Evolutionary conservation across 2,113 vertebrate species (phyloP).

Genomic region (Burhinus bistriatus): DNA sequence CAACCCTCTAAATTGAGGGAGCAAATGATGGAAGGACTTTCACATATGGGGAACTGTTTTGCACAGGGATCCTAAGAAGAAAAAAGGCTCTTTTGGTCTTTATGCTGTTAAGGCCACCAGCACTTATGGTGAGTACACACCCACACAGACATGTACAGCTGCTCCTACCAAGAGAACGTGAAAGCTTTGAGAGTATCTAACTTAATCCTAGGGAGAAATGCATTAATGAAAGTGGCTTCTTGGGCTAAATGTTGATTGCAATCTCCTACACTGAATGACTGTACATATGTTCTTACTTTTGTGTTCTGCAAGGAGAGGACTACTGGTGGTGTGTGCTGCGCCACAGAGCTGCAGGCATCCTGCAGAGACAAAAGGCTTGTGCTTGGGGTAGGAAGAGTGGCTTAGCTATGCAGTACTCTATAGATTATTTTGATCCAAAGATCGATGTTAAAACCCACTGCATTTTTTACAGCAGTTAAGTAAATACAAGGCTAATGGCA

Average conservation of each 20-base stretch:
- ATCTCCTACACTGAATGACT: not conserved
- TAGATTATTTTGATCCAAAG: not conserved
- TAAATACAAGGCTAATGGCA: constrained; percentile 52
- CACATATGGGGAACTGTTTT: not conserved
- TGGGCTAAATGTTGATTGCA: fast-evolving
- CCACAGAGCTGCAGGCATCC: not conserved
- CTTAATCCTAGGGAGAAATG: not conserved
- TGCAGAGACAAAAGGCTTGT: not conserved
- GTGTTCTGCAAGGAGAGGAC: not conserved
- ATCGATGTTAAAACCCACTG: not conserved
- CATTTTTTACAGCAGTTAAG: constrained; percentile 46
- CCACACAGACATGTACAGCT: not conserved
- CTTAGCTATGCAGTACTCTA: not conserved
- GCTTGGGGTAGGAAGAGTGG: not conserved
- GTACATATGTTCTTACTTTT: not conserved
- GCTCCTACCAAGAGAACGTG: not conserved
- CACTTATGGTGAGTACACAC: not conserved
- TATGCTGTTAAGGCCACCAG: not conserved
- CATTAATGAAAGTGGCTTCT: not conserved
- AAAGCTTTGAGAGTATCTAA: not conserved
- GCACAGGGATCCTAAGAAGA: not conserved
- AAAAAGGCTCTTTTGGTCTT: not conserved
- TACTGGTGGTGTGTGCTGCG: not conserved
- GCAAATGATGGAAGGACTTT: not conserved
- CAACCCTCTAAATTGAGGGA: not conserved